These are phyloP conservation scores for Lamellibrachia satsuma DNA, from an alignment of 2,888 invertebrate genomes.

Conservation along the genomic window DNA sequence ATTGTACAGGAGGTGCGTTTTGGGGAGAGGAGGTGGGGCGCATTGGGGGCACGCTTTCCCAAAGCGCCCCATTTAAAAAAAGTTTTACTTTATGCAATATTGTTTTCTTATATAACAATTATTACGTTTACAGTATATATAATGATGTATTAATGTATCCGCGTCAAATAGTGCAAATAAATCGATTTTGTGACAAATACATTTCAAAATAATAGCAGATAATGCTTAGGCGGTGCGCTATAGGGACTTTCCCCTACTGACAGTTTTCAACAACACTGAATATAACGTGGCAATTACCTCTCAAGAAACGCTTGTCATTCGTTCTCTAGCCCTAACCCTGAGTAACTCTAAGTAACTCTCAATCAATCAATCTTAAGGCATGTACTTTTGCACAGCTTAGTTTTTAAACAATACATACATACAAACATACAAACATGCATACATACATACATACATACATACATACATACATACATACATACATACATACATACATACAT, in stretches of 20 bases:
- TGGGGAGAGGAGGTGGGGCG: too few species aligned
- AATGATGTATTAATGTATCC: background rate
- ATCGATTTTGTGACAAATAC: background rate
- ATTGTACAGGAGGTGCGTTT: too few species aligned
- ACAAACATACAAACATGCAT: background rate
- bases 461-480: slow-evolving; percentile 17
- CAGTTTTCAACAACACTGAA: too few species aligned
- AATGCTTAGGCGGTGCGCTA: background rate
- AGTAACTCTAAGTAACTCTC: too few species aligned
- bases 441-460: slow-evolving; percentile 19
- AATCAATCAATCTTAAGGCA: too few species aligned
- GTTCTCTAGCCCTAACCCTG: too few species aligned
- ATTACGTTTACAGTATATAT: background rate
- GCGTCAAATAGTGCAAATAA: background rate
- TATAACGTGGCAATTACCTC: too few species aligned
- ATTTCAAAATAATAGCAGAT: too few species aligned
- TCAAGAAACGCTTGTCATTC: too few species aligned
- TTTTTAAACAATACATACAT: too few species aligned
- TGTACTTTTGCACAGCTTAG: too few species aligned
- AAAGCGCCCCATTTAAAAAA: background rate
- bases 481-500: slow-evolving; percentile 17
- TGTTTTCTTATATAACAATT: background rate
- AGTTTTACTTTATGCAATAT: background rate
- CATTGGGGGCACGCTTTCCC: too few species aligned
- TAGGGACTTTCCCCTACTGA: background rate